phyloP scores from a whole-genome alignment of 1,140 invertebrate species.

The Melanaphis sacchari region DNA sequence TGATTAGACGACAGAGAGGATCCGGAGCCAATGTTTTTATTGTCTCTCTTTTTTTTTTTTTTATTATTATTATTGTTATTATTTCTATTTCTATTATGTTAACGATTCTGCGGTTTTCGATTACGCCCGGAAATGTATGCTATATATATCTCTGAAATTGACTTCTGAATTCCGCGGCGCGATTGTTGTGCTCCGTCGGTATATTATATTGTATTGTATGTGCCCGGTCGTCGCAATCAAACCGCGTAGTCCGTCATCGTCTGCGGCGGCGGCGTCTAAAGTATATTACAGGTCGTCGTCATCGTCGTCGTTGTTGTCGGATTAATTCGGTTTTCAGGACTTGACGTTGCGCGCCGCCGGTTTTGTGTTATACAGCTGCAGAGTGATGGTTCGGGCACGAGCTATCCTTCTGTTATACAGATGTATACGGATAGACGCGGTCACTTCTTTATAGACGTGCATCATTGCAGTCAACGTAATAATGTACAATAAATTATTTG shows the following conservation, averaged over 20 bases:
- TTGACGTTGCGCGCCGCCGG: background rate
- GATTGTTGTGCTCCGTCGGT: background rate
- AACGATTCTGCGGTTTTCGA: slow-evolving; percentile 46
- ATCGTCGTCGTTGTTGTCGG: background rate
- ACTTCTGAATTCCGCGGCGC: slow-evolving; percentile 56
- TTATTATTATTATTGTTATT: background rate
- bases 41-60: too few species aligned
- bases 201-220: background rate
- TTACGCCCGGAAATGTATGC: background rate
- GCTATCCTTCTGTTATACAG: background rate
- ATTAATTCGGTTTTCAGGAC: background rate
- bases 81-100: background rate
- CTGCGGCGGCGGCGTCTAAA: background rate
- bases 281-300: slow-evolving; percentile 35
- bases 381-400: background rate
- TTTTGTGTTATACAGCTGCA: background rate
- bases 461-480: background rate
- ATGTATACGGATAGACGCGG: background rate
- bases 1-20: slow-evolving; percentile 2
- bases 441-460: background rate
- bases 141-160: background rate
- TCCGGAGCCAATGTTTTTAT: background rate
- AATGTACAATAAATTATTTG: slow-evolving; percentile 17
- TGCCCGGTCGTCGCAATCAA: background rate
- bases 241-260: background rate